phyloP scores from a whole-genome alignment of 2,113 vertebrate species.

The Pao palembangensis region DNA sequence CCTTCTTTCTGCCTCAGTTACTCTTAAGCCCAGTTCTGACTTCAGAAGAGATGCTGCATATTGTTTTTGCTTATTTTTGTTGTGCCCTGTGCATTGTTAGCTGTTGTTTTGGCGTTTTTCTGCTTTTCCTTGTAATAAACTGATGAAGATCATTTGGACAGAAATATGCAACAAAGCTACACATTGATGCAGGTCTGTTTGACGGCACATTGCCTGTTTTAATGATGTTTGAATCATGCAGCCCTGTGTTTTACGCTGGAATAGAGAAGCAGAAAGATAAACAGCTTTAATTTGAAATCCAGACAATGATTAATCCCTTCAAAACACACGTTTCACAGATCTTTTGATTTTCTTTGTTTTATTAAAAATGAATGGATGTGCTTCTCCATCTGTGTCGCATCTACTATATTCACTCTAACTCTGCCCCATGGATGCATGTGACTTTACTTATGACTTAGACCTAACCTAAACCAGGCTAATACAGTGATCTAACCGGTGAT shows the following conservation, averaged over 20 bases:
- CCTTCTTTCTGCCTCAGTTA: conserved; percentile 45
- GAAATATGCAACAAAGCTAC: conserved; percentile 29
- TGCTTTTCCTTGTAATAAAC: conserved; percentile 43
- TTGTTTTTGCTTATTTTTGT: conserved; percentile 50
- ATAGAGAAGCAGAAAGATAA: too few species aligned
- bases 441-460: too few species aligned
- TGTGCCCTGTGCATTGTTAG: conserved; percentile 21
- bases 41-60: conserved; percentile 52
- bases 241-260: neutral
- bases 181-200: conserved; percentile 6
- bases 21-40: conserved; percentile 37
- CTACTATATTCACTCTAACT: too few species aligned
- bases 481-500: too few species aligned
- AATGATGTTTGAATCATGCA: conserved; percentile 13
- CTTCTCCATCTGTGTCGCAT: too few species aligned
- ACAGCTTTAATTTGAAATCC: too few species aligned
- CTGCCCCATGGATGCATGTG: too few species aligned
- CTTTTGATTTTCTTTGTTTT: too few species aligned
- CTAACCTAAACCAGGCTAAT: too few species aligned
- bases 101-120: conserved; percentile 27
- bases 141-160: conserved; percentile 40
- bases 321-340: neutral
- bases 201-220: conserved; percentile 2
- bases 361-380: too few species aligned
- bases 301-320: too few species aligned